Percentiles rank a stretch among this genome's conserved stretches.
These are phyloP conservation scores for Drosophila kokeensis DNA, from an alignment of 2,888 invertebrate species.

Conservation along the genomic window DNA sequence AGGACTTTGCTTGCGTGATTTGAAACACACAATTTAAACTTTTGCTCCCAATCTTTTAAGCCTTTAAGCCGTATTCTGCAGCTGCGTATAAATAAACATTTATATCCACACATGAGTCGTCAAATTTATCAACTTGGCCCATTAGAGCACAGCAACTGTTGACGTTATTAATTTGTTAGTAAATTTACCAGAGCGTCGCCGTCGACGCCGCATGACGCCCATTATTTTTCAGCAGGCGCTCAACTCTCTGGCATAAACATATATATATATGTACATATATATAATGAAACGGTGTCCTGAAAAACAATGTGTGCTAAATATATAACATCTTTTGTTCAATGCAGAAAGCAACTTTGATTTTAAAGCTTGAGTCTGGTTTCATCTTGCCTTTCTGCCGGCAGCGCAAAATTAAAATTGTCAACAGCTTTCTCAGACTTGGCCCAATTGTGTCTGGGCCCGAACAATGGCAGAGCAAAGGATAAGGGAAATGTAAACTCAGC, in stretches of 20 bases:
- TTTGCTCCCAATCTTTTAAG: background rate
- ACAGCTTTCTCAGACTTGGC: constrained; percentile 61
- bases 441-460: constrained; percentile 59
- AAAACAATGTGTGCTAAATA: constrained; percentile 65
- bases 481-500: constrained; percentile 24
- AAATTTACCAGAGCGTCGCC: constrained; percentile 62
- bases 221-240: constrained; percentile 68
- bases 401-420: constrained; percentile 64
- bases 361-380: constrained; percentile 32
- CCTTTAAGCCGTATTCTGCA: background rate
- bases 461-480: constrained; percentile 3
- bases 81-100: background rate
- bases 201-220: constrained; percentile 67
- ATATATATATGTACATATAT: constrained; percentile 8
- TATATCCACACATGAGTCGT: constrained; percentile 44
- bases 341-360: constrained; percentile 45
- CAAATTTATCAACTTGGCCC: constrained; percentile 55
- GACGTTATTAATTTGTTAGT: constrained; percentile 65
- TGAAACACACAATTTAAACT: background rate
- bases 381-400: constrained; percentile 31
- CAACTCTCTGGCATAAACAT: constrained; percentile 13
- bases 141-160: constrained; percentile 67
- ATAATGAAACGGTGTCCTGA: constrained; percentile 52
- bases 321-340: constrained; percentile 63
- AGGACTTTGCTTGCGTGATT: constrained; percentile 12